A percentile compares a stretch with the other conserved stretches of the same genome.
phyloP scores from a whole-genome alignment of 1,140 invertebrate genomes.

The Belonocnema kinseyi region DNA sequence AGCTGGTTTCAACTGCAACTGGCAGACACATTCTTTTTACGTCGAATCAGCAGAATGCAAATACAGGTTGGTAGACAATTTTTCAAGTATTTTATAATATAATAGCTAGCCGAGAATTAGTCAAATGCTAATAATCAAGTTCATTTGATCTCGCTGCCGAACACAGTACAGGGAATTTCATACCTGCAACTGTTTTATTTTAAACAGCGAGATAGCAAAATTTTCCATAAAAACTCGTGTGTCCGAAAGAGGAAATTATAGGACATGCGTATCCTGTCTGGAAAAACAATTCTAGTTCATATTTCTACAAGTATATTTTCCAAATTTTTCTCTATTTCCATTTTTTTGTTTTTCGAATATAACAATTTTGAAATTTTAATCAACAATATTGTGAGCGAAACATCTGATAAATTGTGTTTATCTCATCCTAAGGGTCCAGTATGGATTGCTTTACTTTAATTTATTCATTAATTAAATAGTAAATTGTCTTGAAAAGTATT shows the following conservation, averaged over 20 bases:
- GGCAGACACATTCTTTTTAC: constrained; percentile 82
- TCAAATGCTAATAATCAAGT: too few relatives aligned
- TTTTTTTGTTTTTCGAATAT: too few relatives aligned
- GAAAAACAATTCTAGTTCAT: constrained; percentile 57
- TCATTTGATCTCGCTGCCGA: constrained; percentile 58
- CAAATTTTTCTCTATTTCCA: too few relatives aligned
- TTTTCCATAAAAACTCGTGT: constrained; percentile 70
- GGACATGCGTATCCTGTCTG: constrained; percentile 68
- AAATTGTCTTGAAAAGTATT: too few relatives aligned
- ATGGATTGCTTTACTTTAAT: too few relatives aligned
- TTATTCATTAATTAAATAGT: too few relatives aligned
- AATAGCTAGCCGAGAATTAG: too few relatives aligned
- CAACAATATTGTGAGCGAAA: too few relatives aligned
- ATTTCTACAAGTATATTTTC: neutral
- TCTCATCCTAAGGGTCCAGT: too few relatives aligned
- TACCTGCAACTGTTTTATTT: constrained; percentile 44
- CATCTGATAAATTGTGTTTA: too few relatives aligned
- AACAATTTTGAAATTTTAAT: too few relatives aligned
- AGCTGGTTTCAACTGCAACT: constrained; percentile 83
- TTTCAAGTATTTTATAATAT: too few relatives aligned
- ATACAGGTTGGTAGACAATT: constrained; percentile 63
- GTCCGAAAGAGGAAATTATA: constrained; percentile 54
- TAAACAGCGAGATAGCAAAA: constrained; percentile 61
- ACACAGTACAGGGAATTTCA: constrained; percentile 45
- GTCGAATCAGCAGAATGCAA: constrained; percentile 71